These are phyloP conservation scores for Platycnemis pennipes DNA, from an alignment of 2,888 invertebrate species.

Conservation along the genomic window DNA sequence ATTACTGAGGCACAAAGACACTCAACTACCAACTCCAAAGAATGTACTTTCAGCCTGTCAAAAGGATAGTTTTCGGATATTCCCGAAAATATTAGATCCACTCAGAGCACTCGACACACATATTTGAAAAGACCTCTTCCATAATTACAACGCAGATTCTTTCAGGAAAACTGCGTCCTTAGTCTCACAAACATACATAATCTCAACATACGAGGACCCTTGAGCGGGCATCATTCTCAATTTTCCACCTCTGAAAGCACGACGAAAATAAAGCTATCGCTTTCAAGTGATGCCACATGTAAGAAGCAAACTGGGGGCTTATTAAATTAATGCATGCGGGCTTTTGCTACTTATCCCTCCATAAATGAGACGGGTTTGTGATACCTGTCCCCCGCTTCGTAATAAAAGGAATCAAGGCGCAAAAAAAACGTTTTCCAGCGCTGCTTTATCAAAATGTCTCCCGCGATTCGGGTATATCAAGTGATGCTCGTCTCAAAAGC, in stretches of 20 bases:
- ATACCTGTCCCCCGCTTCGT: neutral
- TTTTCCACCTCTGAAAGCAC: neutral
- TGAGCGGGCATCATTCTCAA: neutral
- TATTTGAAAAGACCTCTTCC: neutral
- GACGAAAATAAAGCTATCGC: neutral
- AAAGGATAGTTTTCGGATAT: no score
- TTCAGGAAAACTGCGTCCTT: neutral
- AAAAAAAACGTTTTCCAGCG: neutral
- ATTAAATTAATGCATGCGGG: neutral
- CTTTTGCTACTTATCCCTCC: neutral
- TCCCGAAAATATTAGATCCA: no score
- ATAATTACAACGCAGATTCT: neutral
- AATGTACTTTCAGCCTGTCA: no score
- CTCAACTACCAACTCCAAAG: no score
- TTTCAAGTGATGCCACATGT: neutral
- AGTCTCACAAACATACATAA: neutral
- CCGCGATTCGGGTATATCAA: neutral
- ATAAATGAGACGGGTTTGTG: neutral
- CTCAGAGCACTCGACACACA: neutral
- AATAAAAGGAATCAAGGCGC: neutral
- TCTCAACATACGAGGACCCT: neutral
- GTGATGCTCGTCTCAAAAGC: neutral
- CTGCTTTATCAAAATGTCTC: neutral
- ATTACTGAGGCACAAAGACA: no score
- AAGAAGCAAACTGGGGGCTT: neutral